A percentile compares a stretch with the other conserved stretches of the same genome.
Evolutionary conservation across 2,113 vertebrate genomes (phyloP).

Genomic region (Pimephales promelas): DNA sequence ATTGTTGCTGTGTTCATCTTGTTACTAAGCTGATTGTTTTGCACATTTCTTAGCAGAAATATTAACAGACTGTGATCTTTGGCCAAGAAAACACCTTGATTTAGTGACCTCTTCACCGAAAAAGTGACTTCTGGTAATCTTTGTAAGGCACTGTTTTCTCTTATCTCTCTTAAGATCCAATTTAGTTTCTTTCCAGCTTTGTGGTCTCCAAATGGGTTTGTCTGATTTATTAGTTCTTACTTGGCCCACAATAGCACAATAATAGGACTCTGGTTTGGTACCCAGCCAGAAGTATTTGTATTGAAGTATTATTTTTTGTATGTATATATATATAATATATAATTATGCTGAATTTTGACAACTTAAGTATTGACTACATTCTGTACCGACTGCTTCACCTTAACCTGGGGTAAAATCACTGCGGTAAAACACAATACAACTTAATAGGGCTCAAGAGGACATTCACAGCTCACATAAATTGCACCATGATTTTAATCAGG

Average conservation of each 20-base stretch:
- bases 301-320: not conserved
- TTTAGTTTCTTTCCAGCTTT: slow-evolving; percentile 32
- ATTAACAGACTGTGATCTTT: slow-evolving; percentile 6
- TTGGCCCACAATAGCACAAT: not conserved
- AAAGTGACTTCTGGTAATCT: slow-evolving; percentile 11
- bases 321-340: not conserved
- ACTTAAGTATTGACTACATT: not conserved
- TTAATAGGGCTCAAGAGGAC: slow-evolving; percentile 37
- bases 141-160: slow-evolving; percentile 7
- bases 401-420: slow-evolving; percentile 24
- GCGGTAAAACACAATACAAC: slow-evolving; percentile 1
- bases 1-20: not conserved
- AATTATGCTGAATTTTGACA: slow-evolving; percentile 14
- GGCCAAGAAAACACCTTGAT: slow-evolving; percentile 19
- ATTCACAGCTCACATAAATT: slow-evolving; percentile 15
- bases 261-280: not conserved
- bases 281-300: slow-evolving; percentile 5
- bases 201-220: slow-evolving; percentile 20
- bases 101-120: not conserved
- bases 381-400: not conserved
- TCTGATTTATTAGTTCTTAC: slow-evolving; percentile 18
- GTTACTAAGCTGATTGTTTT: not conserved
- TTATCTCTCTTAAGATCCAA: slow-evolving; percentile 32
- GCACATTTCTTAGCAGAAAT: not conserved
- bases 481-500: slow-evolving; percentile 40